Base-by-base conservation (phyloP, 2,888 invertebrate species). In the Harpalus rufipes region DNA sequence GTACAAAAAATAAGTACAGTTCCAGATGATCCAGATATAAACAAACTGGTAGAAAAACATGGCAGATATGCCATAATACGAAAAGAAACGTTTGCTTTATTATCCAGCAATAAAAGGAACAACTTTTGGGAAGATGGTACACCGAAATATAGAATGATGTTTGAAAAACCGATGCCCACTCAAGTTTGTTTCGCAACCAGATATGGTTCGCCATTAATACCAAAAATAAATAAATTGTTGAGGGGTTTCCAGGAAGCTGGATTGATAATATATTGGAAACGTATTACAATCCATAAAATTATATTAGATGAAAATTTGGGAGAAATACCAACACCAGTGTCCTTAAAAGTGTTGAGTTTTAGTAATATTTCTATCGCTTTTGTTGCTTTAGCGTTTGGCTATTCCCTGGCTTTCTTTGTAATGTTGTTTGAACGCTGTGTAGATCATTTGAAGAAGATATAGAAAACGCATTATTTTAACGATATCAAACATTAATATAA, bases 171-270 rank as follows among this genome's bases (percentile, higher is more conserved):
- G 14, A 80, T 85, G 79, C 85, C 85, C 12, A 76, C 85, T 3
- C 85, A 85, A 80, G 85, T 85, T 72, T 85, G 85, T 59, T 85
- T 79, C 14, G 85, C 85, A 14, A 56, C 41, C 5, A 79, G 85
- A 21, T 85, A 85, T 41, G 85, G 85, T 7, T 80, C 85, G 16
- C 56, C 79, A 7, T 41, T 85, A 72, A 56, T 85, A n/a, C 85
- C 80, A 32, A 79, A 14, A 78, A 65, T 85, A 7, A 85, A 85
- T 59, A 18, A 10, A 14, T 21, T 85, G 4, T 44, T 85, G 39
- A 14, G 85, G 21, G 58, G 68, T n/a, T 85, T 85, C 39, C 65
- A 80, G n/a, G 85, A 85, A 72, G 18, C 51, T 39, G 85, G 85
- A 12, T 59, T 85, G 41, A 56, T 61, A 56, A 16, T 21, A 14